Evolutionary conservation across 2,797 vertebrate species (phyloP), one percentile per base, ranked within the genome.

Genomic region (Mormyrops boulengeri): DNA sequence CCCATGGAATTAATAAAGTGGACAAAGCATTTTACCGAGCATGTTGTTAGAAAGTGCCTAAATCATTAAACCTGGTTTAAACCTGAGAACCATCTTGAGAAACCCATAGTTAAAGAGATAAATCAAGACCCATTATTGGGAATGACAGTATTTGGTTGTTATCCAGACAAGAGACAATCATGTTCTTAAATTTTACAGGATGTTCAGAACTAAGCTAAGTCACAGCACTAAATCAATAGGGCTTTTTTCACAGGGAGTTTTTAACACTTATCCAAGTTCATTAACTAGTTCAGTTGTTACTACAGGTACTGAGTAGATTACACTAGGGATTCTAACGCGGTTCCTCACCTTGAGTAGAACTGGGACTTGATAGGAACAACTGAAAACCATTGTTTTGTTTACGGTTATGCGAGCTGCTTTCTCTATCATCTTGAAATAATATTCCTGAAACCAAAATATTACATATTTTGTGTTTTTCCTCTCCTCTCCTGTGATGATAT

Each of bases 71-170:
- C 17, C n/a, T 60, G 41, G 57, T n/a, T n/a, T 49, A 66, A 88
- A 88, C 87, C 87, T 88, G 87, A 88, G 87, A 66, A 88, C n/a
- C 19, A 66, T 49, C 44, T 62, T 12, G 44, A 60, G 14, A 57
- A 52, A 55, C 5, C 53, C 53, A 55, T 49, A 47, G 22, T 30
- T 30, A 11, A n/a, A 47, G 26, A 52, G 50, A 52, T 12, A 55
- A 38, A 30, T 87, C n/a, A 87, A 87, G 85, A 55, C 52, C 12
- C 30, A 4, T 34, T 60, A 57, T 53, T 60, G 85, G 34, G 3
- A 9, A 11, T 26, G 8, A 57, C 19, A 44, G 55, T 5, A 88
- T 38, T 38, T 87, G 47, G n/a, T 17, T 14, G 2, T 55, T 26
- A 86, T 52, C 2, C 50, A 86, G 50, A 30, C 49, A 55, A 53